Evolutionary conservation across 1,140 invertebrate genomes (phyloP).

Genomic region (Psilanteris sp.): DNA sequence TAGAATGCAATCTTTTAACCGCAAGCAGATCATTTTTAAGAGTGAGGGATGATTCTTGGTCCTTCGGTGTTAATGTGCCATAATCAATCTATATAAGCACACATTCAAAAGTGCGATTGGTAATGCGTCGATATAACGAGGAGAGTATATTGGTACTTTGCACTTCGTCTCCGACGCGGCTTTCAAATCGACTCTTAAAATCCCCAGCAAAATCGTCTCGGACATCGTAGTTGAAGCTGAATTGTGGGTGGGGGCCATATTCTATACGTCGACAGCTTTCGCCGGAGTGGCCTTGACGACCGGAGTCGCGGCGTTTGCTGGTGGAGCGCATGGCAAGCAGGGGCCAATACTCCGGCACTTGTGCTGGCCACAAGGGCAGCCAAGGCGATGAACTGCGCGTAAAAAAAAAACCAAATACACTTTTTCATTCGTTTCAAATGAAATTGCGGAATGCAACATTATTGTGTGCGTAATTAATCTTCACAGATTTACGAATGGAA

Average conservation of each 20-base stretch:
- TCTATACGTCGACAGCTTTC: constrained; percentile 68
- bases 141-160: too few species aligned
- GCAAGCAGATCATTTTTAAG: too few species aligned
- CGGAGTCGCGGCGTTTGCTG: constrained; percentile 31
- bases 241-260: constrained; percentile 81
- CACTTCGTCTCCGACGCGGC: not conserved
- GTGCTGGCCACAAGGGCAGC: constrained; percentile 76
- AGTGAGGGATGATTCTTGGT: too few species aligned
- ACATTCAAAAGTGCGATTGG: too few species aligned
- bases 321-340: constrained; percentile 40
- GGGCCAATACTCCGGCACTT: constrained; percentile 70
- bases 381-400: constrained; percentile 76
- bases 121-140: too few species aligned
- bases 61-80: too few species aligned
- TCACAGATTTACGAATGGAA: constrained; percentile 5
- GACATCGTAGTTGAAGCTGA: constrained; percentile 81
- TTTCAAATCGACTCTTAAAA: constrained; percentile 80
- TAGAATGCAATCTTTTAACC: too few species aligned
- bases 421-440: constrained; percentile 13
- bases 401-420: constrained; percentile 23
- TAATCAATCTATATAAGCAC: too few species aligned
- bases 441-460: constrained; percentile 20
- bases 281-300: constrained; percentile 60
- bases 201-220: constrained; percentile 81
- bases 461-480: constrained; percentile 14